These are phyloP conservation scores for Bombus soroeensis DNA, from an alignment of 1,140 invertebrate species.

Conservation along the genomic window DNA sequence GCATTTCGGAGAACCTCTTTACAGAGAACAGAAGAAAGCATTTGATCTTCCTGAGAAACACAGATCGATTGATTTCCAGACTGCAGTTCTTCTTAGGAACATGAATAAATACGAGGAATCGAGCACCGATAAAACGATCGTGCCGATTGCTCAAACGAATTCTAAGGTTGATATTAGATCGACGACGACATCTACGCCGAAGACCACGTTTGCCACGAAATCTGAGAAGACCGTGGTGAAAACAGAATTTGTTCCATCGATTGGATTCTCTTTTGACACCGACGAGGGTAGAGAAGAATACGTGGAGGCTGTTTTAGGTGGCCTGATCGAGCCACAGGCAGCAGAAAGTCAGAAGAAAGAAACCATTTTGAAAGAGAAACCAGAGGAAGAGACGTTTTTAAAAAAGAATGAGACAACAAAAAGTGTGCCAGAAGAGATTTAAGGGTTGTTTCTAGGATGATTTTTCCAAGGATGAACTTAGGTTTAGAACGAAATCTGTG, in stretches of 20 bases:
- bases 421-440: neutral
- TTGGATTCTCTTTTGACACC: slow-evolving; percentile 77
- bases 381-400: neutral
- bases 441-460: neutral
- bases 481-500: slow-evolving; percentile 44
- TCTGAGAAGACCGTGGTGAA: slow-evolving; percentile 65
- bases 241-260: slow-evolving; percentile 77
- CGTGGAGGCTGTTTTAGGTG: slow-evolving; percentile 73
- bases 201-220: slow-evolving; percentile 3
- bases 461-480: neutral
- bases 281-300: slow-evolving; percentile 73
- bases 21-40: neutral
- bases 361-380: neutral
- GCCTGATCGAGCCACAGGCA: slow-evolving; percentile 65
- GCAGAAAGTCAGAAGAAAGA: slow-evolving; percentile 22
- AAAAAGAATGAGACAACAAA: slow-evolving; percentile 36
- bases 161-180: neutral
- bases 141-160: neutral
- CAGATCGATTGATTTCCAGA: slow-evolving; percentile 51
- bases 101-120: neutral
- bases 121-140: neutral
- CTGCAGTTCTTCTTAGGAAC: neutral
- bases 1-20: slow-evolving; percentile 61
- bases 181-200: neutral
- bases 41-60: slow-evolving; percentile 52